Base-by-base conservation (phyloP, 1,140 invertebrate genomes). In the Oreohelix idahoensis region DNA sequence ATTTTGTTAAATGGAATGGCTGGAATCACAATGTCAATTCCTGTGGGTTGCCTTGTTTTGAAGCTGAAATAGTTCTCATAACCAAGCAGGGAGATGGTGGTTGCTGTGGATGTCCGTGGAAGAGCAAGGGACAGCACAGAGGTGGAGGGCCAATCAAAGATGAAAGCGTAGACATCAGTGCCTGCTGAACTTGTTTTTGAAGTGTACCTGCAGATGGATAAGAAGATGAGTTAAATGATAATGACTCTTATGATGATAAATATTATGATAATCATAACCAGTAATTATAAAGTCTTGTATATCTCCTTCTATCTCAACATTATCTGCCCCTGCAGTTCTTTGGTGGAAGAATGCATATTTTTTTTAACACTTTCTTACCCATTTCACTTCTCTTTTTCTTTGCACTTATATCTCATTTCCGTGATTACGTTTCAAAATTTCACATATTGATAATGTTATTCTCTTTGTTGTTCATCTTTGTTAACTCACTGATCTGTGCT, bases 121-220 rank as follows among this genome's bases (percentile, higher is more conserved):
- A 85, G 85, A 23, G 87, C 89, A 17, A 91, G 81, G 45, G 71
- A 78, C 39, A 91, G 83, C 0, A 79, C 70, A 17, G 81, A 76
- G 0, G 77, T 79, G 36, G 53, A 45, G 0, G 89, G 89, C 87
- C 88, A 89, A 20, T 86, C 74, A 26, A 90, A 85, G 13, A 87
- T 75, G 38, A 90, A 86, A 20, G 86, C 88, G 80, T 88, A 87
- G 0, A 87, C 86, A 38, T 70, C 69, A 29, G 23, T 84, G 17
- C 84, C 83, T 32, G 32, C 58, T 20, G 39, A 23, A 26, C 66
- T 81, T 42, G 79, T 85, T 79, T 90, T 88, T 53, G 84, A 84
- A 0, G 89, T 90, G 58, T 89, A 90, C 89, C 89, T 90, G 79
- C 11, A 85, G 39, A 77, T 70, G 36, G 75, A 81, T 79, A 35